Percentiles rank a stretch among this genome's conserved stretches.
These are phyloP conservation scores for Sapayoa aenigma DNA, from an alignment of 2,113 vertebrate species.

Conservation along the genomic window DNA sequence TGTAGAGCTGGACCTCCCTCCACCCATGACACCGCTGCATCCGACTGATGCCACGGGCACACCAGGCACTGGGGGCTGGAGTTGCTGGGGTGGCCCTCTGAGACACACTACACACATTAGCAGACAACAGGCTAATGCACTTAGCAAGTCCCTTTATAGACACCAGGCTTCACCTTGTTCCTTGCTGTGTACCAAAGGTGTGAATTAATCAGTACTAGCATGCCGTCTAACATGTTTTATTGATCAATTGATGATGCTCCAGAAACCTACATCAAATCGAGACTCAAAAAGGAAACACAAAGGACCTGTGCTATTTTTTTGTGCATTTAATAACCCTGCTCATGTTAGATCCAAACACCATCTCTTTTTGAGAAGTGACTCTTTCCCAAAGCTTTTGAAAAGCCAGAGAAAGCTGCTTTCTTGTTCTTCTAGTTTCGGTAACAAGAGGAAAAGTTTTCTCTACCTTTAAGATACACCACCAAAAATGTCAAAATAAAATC, in stretches of 20 bases:
- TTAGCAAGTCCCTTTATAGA: conserved; percentile 62
- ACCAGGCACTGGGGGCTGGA: neutral
- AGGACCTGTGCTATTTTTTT: conserved; percentile 23
- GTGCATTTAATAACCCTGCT: conserved; percentile 28
- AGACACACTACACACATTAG: neutral
- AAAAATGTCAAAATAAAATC: conserved; percentile 33
- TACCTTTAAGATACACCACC: neutral
- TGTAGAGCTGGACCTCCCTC: neutral
- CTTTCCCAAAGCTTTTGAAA: conserved; percentile 32
- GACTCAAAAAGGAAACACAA: conserved; percentile 46
- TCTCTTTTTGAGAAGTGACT: neutral
- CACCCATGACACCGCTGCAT: fast-evolving
- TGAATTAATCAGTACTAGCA: conserved; percentile 62
- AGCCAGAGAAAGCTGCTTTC: neutral
- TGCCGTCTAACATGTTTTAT: conserved; percentile 62
- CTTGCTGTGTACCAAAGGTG: conserved; percentile 47
- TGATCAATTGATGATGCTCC: conserved; percentile 56
- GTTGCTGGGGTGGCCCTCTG: neutral
- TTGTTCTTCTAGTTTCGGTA: neutral
- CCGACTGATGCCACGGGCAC: neutral
- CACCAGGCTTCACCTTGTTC: conserved; percentile 42
- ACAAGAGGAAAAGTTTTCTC: conserved; percentile 20
- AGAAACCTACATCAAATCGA: conserved; percentile 50
- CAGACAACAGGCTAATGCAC: conserved; percentile 24
- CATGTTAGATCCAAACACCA: neutral